Percentiles rank a stretch among this genome's conserved stretches.
Conservation (phyloP, 23 tunicate genomes). For the Styela clava region DNA sequence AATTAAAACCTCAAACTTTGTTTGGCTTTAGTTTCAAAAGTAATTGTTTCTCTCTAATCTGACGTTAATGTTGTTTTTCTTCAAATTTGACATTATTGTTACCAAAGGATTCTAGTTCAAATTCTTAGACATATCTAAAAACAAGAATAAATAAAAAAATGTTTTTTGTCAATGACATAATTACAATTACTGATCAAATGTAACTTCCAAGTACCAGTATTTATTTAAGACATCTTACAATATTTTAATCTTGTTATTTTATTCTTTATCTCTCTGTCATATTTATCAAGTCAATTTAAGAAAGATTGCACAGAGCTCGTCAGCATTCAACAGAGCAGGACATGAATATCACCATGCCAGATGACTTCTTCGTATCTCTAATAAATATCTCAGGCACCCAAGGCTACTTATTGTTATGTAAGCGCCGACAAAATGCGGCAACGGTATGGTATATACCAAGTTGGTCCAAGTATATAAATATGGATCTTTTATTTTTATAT, state of each 20-base stretch:
- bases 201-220: no score
- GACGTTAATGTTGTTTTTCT: no score
- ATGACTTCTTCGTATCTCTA: constrained; percentile 3
- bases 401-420: not conserved
- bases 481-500: not conserved
- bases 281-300: constrained; percentile 24
- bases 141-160: no score
- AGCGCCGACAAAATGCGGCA: not conserved
- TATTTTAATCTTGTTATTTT: constrained; percentile 11
- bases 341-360: not conserved
- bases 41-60: no score
- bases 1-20: no score
- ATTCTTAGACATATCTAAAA: no score
- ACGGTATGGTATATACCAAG: not conserved
- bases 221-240: no score
- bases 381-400: not conserved
- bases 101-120: no score
- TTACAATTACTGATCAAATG: no score
- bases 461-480: not conserved
- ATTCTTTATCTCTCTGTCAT: constrained; percentile 18
- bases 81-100: no score
- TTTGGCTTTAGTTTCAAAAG: no score
- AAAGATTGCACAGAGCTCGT: constrained; percentile 4
- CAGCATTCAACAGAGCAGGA: constrained; percentile 10
- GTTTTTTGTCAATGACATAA: no score